These are phyloP conservation scores for Pelobates cultripes DNA, from an alignment of 2,797 vertebrate genomes.

Conservation along the genomic window DNA sequence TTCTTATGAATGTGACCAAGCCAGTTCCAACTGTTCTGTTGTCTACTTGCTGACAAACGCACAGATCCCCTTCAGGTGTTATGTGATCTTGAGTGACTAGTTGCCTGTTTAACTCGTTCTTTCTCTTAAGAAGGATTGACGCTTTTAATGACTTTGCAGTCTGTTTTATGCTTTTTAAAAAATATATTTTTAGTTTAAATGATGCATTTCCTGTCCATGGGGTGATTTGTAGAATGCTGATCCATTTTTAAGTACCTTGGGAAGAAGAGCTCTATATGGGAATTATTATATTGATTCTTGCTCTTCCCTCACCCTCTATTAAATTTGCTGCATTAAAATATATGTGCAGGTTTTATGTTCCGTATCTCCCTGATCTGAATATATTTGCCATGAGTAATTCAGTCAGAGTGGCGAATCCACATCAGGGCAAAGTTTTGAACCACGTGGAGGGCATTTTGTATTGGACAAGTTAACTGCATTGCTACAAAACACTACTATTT, in stretches of 20 bases:
- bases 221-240: slow-evolving; percentile 11
- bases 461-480: too few species aligned
- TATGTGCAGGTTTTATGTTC: background rate
- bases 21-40: slow-evolving; percentile 73
- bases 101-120: slow-evolving; percentile 80
- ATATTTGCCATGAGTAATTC: too few species aligned
- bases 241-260: slow-evolving; percentile 25
- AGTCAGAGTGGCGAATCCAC: too few species aligned
- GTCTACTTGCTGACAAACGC: slow-evolving; percentile 73
- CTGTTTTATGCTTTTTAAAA: slow-evolving; percentile 49
- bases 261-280: background rate
- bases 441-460: too few species aligned
- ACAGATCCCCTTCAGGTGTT: slow-evolving; percentile 75
- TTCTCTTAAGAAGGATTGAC: slow-evolving; percentile 42
- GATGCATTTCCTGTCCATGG: slow-evolving; percentile 36
- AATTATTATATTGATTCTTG: background rate
- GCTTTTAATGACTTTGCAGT: slow-evolving; percentile 26
- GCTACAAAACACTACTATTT: too few species aligned
- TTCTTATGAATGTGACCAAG: slow-evolving; percentile 75
- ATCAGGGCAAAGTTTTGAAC: too few species aligned
- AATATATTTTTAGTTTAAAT: slow-evolving; percentile 27
- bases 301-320: background rate
- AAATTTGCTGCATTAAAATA: background rate
- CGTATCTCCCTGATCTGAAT: too few species aligned
- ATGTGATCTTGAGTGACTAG: slow-evolving; percentile 73